Evolutionary conservation across 2,888 invertebrate genomes (phyloP), one percentile per base, ranked within the genome.

Genomic region (Drosophila ustulata): DNA sequence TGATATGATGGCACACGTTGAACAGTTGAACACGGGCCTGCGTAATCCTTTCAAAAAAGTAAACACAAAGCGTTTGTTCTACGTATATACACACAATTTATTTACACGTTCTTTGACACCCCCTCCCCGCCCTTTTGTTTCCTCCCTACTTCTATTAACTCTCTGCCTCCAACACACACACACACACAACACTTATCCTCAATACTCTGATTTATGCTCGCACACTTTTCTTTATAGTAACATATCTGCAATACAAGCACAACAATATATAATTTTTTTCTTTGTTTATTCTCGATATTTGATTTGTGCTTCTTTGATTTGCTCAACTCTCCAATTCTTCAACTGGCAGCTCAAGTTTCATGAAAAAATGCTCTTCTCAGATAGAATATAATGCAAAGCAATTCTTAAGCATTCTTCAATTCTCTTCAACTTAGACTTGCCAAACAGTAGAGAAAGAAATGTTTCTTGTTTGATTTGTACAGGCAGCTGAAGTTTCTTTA

Each of bases 21-120:
- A 37, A 37, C 37, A 92, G 92, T 90, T 91, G 82, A 91, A 90
- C 87, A 89, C 90, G 89, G 91, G 91, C 88, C 91, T 91, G 88
- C 91, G 91, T 90, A 92, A 91, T 88, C 89, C 91, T 71, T 91
- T 89, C 80, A 92, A 91, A 90, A 89, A 90, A 91, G 92, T 91
- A 91, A 92, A 87, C 88, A 87, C 69, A 84, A 62, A 63, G 55
- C 26, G 59, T 57, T 70, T 65, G 66, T 66, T 50, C 71, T 71
- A 71, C 11, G 26, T 37, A 57, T 18, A 62, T 64, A 30, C 56
- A 72, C 43, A 77, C 64, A 57, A 57, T 66, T 49, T 63, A 52
- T 46, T 23, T 32, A 50, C 43, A 41, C 53, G 71, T 79, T 65
- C 66, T 61, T 30, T 30, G 30, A 26, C 25, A 51, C 50, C 18